Conservation (phyloP, 2,797 vertebrate species). For the Scolopax bukidnonensis region DNA sequence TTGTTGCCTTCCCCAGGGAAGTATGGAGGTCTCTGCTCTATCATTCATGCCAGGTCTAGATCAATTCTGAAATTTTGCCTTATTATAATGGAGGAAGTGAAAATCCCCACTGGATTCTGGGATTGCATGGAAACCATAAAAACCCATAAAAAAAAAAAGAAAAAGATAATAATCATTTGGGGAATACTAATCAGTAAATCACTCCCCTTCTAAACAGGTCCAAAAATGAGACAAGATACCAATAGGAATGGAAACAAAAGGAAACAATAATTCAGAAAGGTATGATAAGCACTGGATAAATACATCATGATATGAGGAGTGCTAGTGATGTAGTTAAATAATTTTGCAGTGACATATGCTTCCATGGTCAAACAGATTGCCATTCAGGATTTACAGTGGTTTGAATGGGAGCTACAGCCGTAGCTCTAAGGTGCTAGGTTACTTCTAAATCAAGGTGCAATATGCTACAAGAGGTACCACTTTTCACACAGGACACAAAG, state of each 20-base stretch:
- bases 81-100: background rate
- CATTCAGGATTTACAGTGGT: background rate
- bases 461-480: background rate
- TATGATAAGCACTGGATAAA: background rate
- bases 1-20: background rate
- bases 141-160: background rate
- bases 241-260: background rate
- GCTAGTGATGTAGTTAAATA: background rate
- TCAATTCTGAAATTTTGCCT: background rate
- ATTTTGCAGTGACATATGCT: background rate
- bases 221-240: slow-evolving; percentile 7
- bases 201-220: background rate
- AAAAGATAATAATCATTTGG: background rate
- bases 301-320: background rate
- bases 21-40: background rate
- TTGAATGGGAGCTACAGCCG: background rate
- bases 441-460: background rate
- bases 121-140: background rate
- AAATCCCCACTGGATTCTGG: background rate
- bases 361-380: background rate
- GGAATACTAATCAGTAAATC: background rate
- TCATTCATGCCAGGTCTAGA: background rate
- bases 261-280: background rate
- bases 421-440: background rate
- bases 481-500: background rate